Percentiles rank a stretch among this genome's conserved stretches.
Conservation (phyloP, 2,797 vertebrate species). For the Mormyrops attenuatus region DNA sequence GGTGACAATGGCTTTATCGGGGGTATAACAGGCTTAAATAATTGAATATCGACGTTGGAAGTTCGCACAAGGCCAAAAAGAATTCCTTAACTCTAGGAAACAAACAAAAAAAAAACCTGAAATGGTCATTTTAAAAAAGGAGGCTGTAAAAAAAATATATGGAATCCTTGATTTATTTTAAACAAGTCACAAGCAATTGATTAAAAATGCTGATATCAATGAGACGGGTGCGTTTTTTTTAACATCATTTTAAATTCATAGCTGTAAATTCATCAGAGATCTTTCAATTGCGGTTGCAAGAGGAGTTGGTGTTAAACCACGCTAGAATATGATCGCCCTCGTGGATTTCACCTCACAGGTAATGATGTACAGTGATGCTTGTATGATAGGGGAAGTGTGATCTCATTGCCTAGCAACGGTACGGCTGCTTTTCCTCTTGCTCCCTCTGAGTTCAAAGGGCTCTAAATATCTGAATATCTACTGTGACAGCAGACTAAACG, state of each 20-base stretch:
- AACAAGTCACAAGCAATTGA: not conserved
- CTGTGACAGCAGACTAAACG: not conserved
- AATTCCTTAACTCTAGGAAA: not conserved
- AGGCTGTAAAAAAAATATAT: not conserved
- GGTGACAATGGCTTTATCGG: not conserved
- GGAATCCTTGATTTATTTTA: not conserved
- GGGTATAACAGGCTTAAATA: not conserved
- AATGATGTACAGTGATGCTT: not conserved
- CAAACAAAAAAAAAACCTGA: not conserved
- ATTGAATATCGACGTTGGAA: constrained; percentile 2
- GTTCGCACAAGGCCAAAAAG: not conserved
- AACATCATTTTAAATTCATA: not conserved
- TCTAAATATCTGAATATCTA: constrained; percentile 1
- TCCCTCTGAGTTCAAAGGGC: not conserved
- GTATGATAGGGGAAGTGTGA: not conserved
- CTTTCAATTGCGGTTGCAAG: not conserved
- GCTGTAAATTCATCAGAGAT: not conserved
- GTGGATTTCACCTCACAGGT: not conserved
- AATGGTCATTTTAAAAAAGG: not conserved
- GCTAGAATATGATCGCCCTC: not conserved
- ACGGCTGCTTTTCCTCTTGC: not conserved
- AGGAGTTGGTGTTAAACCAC: not conserved
- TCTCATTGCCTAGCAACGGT: not conserved
- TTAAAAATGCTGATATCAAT: not conserved
- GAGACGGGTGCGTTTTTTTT: not conserved